These are phyloP conservation scores for Argopecten irradians DNA, from an alignment of 1,140 invertebrate genomes.

Conservation along the genomic window DNA sequence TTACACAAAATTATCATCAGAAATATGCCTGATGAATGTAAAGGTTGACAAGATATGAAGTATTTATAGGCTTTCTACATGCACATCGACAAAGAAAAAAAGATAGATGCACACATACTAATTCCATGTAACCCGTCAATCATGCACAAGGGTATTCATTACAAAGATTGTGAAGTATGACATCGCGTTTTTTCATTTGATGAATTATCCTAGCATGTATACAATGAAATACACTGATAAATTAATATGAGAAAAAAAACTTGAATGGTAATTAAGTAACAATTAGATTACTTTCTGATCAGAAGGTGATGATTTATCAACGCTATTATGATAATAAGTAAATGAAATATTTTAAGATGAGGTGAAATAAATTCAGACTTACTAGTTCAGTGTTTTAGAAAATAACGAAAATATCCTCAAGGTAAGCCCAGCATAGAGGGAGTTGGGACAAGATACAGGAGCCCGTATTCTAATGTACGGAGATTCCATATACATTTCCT, in stretches of 20 bases:
- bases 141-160: not conserved
- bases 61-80: not conserved
- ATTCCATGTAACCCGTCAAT: not conserved
- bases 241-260: not conserved
- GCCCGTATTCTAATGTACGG: not conserved
- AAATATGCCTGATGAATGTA: not conserved
- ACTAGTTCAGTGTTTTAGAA: conserved; percentile 1
- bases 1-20: not conserved
- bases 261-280: not conserved
- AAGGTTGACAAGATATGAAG: not conserved
- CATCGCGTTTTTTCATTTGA: not conserved
- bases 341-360: not conserved
- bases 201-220: not conserved
- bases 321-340: not conserved
- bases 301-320: not conserved
- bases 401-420: conserved; percentile 23
- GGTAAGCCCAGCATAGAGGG: not conserved
- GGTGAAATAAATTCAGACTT: conserved; percentile 12
- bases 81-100: not conserved
- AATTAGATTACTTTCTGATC: not conserved
- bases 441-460: conserved; percentile 20
- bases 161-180: not conserved
- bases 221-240: not conserved
- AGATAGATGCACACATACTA: not conserved
- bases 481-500: conserved; percentile 18